Evolutionary conservation across 2,888 invertebrate species (phyloP), one percentile per base, ranked within the genome.

Genomic region (Cataglyphis livida): DNA sequence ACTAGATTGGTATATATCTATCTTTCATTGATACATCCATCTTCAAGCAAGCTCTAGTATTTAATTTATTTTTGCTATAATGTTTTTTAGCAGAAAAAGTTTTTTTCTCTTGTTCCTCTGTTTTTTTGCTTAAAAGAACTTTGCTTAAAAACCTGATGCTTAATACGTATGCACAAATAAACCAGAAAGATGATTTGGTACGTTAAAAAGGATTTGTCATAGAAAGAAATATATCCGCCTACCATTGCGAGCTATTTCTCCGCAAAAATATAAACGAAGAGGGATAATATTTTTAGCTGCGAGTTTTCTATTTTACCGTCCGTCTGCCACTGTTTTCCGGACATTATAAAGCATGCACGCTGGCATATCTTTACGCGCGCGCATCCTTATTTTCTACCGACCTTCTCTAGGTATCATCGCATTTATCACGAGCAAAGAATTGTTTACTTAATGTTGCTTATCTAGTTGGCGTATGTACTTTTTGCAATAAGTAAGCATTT

Each of bases 181-280:
- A 41, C 25, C 57, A 15, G 21, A 57, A 32, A 59, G 18, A 35
- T 25, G 21, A 25, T 57, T 59, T 57, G 18, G 35, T 32, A 35
- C n/a, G 59, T 32, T 44, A 79, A 79, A 70, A 70, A 59, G 38
- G 44, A 70, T 79, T 79, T 79, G 18, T 70, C 59, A 61, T 25
- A 35, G 21, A 44, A 61, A 28, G n/a, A 59, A 68, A 59, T 59
- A 66, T 78, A 68, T 68, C 35, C 44, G 68, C 59, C 12, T 54
- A 79, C 35, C 9, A 9, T 38, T 0, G 38, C 9, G n/a, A 78
- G 44, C 59, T 70, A 70, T 70, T 79, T 61, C 32, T 79, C 44
- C 25, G 48, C 18, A 7, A 32, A 21, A 18, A 25, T 70, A 35
- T 48, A 79, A 79, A 79, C 59, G 59, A n/a, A 59, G 70, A 44